These are phyloP conservation scores for Labeo catla DNA, from an alignment of 2,113 vertebrate species.

Conservation along the genomic window DNA sequence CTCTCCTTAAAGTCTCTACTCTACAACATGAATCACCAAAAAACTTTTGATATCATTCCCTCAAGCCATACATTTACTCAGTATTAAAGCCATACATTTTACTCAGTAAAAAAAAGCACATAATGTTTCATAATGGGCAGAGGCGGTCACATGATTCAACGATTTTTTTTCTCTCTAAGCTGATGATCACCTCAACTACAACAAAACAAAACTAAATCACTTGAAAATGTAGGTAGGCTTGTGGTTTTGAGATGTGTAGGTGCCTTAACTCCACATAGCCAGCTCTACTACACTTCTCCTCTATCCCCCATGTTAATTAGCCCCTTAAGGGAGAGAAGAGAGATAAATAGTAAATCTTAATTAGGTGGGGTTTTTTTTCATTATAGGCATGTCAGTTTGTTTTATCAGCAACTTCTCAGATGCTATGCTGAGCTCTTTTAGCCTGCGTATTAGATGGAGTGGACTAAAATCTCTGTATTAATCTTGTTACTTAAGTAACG, in stretches of 20 bases:
- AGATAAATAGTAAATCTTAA: constrained; percentile 60
- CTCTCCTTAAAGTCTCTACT: background rate
- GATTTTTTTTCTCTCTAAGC: constrained; percentile 30
- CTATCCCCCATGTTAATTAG: constrained; percentile 70
- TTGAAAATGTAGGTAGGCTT: constrained; percentile 39
- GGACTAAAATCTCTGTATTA: constrained; percentile 53
- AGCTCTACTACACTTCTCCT: constrained; percentile 50
- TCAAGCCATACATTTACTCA: background rate
- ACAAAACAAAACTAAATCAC: background rate
- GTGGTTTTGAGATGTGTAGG: constrained; percentile 29
- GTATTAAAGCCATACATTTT: background rate
- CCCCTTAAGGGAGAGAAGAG: constrained; percentile 64
- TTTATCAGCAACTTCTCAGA: constrained; percentile 34
- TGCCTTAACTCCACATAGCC: constrained; percentile 37
- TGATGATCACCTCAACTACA: constrained; percentile 11
- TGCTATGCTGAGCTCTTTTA: constrained; percentile 28
- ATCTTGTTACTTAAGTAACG: constrained; percentile 52
- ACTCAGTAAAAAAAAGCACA: background rate
- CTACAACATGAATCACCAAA: constrained; percentile 15
- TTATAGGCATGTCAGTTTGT: constrained; percentile 41
- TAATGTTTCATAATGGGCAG: background rate
- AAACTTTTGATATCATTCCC: constrained; percentile 15
- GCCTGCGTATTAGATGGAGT: constrained; percentile 25
- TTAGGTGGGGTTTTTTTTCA: constrained; percentile 38
- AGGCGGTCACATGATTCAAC: constrained; percentile 19